Evolutionary conservation across 2,113 vertebrate species (phyloP).

Genomic region (Epinephelus fuscoguttatus): DNA sequence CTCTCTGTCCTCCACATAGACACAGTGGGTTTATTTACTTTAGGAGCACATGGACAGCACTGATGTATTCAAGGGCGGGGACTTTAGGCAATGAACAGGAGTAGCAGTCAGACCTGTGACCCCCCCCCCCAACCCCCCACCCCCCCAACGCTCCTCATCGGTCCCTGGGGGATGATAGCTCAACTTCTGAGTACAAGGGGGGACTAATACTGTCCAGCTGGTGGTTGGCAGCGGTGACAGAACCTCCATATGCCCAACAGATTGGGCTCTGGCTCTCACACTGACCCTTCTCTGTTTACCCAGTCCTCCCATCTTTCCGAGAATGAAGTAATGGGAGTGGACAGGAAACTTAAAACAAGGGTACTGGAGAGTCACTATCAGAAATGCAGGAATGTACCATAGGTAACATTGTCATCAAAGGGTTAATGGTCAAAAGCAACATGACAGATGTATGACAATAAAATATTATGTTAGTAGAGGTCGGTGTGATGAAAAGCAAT

Average conservation of each 20-base stretch:
- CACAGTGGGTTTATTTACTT: constrained; percentile 64
- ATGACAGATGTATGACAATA: not conserved
- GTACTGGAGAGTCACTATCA: not conserved
- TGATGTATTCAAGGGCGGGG: constrained; percentile 31
- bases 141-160: no score
- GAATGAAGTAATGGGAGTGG: constrained; percentile 21
- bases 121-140: no score
- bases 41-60: constrained; percentile 56
- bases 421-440: constrained; percentile 3
- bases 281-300: constrained; percentile 53
- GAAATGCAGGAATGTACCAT: not conserved
- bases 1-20: constrained; percentile 12
- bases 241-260: constrained; percentile 73
- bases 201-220: constrained; percentile 80
- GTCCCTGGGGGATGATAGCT: constrained; percentile 70
- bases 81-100: constrained; percentile 65
- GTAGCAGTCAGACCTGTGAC: constrained; percentile 46
- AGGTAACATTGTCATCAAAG: not conserved
- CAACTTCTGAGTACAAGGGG: constrained; percentile 46
- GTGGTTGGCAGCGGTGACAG: constrained; percentile 63
- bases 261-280: constrained; percentile 61
- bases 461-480: not conserved
- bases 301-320: constrained; percentile 17
- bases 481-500: constrained; percentile 1
- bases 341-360: constrained; percentile 32